A percentile compares a stretch with the other conserved stretches of the same genome.
phyloP scores from a whole-genome alignment of 2,113 vertebrate genomes.

The Paraplagusia blochii region DNA sequence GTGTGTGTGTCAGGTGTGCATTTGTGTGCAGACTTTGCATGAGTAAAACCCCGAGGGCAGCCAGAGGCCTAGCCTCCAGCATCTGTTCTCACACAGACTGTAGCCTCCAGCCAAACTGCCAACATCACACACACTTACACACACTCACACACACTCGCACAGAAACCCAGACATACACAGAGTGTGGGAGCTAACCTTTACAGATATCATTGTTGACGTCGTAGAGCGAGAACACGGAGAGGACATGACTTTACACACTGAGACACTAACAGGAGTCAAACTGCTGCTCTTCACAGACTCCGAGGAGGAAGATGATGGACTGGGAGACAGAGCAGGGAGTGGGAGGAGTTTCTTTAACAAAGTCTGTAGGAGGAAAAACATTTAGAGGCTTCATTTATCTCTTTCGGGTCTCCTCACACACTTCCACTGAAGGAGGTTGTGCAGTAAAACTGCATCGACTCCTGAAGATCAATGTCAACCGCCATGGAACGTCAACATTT shows the following conservation, averaged over 20 bases:
- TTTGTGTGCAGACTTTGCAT: slow-evolving; percentile 46
- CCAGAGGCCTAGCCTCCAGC: slow-evolving; percentile 69
- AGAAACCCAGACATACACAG: slow-evolving; percentile 3
- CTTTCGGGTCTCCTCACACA: too few relatives aligned
- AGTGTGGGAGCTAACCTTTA: slow-evolving; percentile 48
- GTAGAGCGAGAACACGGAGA: slow-evolving; percentile 53
- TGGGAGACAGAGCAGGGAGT: neutral
- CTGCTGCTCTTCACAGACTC: slow-evolving; percentile 30
- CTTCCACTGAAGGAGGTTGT: too few relatives aligned
- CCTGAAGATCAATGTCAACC: neutral
- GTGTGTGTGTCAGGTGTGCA: slow-evolving; percentile 59
- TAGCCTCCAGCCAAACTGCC: slow-evolving; percentile 62
- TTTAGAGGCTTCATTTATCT: neutral
- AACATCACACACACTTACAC: slow-evolving; percentile 37
- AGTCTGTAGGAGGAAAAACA: neutral
- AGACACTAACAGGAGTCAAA: slow-evolving; percentile 41
- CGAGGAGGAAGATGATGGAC: slow-evolving; percentile 8
- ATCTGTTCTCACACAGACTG: slow-evolving; percentile 72
- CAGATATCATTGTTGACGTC: slow-evolving; percentile 49
- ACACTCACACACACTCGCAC: slow-evolving; percentile 12
- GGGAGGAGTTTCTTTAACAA: slow-evolving; percentile 3
- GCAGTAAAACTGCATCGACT: too few relatives aligned
- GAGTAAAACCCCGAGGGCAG: slow-evolving; percentile 67
- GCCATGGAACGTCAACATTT: too few relatives aligned
- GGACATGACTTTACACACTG: slow-evolving; percentile 36